Evolutionary conservation across 2,888 invertebrate genomes (phyloP), one percentile per base, ranked within the genome.

Genomic region (Lissonota sp.): DNA sequence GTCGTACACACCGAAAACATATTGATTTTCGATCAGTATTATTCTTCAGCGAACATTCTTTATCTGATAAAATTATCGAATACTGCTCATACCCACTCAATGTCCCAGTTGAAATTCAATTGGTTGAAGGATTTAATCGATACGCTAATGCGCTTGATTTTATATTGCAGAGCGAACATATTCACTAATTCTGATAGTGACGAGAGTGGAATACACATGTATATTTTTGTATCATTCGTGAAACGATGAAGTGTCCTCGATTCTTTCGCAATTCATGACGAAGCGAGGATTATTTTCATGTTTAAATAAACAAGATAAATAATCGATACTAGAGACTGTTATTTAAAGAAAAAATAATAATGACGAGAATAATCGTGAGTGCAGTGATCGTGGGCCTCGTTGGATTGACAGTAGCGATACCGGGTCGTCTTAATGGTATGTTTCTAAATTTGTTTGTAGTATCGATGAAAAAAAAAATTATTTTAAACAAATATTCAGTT

Each of bases 361-460:
- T 83, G 86, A 83, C 78, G 74, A 84, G 78, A 79, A 84, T 77
- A 79, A 71, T 66, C 67, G 77, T 83, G 75, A 51, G 83, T 70
- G 63, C 86, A 51, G 60, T 89, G 46, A 63, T 87, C 51, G 55
- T 84, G 40, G 75, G 86, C 73, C 77, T 89, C 79, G 81, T 83
- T 58, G 86, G 86, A 81, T 84, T 84, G 73, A 83, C 86, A 82
- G 73, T 85, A 42, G 88, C 87, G 6, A 77, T 89, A 74, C 87
- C 90, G 14, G 90, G 89, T 49, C 86, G 87, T 77, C 85, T 90
- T 46, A 89, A 79, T 80, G 90, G 90, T 90, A 90, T 71, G 90
- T 88, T 79, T 70, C 7, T n/a, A 53, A 53, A 12, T 12, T 49
- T 49, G n/a, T n/a, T 12, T n/a, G 3, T 26, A 26, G 26, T 26